These are phyloP conservation scores for Platycheirus albimanus DNA, from an alignment of 2,888 invertebrate species.

Conservation along the genomic window DNA sequence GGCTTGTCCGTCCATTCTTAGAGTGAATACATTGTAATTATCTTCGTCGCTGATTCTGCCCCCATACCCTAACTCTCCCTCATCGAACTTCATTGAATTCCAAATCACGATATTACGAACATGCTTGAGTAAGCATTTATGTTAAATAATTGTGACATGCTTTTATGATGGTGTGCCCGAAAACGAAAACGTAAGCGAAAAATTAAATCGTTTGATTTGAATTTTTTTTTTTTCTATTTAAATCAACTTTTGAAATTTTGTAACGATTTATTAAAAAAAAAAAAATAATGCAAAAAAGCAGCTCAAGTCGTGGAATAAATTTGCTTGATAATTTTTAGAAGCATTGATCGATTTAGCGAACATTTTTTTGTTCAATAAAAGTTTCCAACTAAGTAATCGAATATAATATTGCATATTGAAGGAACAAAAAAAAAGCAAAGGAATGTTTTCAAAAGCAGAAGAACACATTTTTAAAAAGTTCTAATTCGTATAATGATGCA, in stretches of 20 bases:
- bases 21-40: too few relatives aligned
- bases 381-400: constrained; percentile 40
- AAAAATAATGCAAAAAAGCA: too few relatives aligned
- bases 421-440: constrained; percentile 1
- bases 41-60: too few relatives aligned
- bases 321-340: background rate
- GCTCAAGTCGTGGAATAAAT: background rate
- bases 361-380: constrained; percentile 49
- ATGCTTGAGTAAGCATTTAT: constrained; percentile 37
- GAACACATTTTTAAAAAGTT: background rate
- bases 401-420: too few relatives aligned
- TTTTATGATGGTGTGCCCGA: constrained; percentile 5
- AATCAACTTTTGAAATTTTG: too few relatives aligned
- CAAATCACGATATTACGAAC: background rate
- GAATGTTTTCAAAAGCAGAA: background rate
- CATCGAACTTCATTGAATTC: too few relatives aligned
- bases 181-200: too few relatives aligned
- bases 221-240: constrained; percentile 11
- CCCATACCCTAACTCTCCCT: too few relatives aligned
- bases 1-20: too few relatives aligned
- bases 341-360: constrained; percentile 31
- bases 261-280: too few relatives aligned
- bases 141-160: constrained; percentile 25
- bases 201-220: constrained; percentile 6
- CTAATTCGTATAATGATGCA: constrained; percentile 33